A percentile compares a stretch with the other conserved stretches of the same genome.
Evolutionary conservation across 2,888 invertebrate species (phyloP).

Genomic region (Nomada hirtipes): DNA sequence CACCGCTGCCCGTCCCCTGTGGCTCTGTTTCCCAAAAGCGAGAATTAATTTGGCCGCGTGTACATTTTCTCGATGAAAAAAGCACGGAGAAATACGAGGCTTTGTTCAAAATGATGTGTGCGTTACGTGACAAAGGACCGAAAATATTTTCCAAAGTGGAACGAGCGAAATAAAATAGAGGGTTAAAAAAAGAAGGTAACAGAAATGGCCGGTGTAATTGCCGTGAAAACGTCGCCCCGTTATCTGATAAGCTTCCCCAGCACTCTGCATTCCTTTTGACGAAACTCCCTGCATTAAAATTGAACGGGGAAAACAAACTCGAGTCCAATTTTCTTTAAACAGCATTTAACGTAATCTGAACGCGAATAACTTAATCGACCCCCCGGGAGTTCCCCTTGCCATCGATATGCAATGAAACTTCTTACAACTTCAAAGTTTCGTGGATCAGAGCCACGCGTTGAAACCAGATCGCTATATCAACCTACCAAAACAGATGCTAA

Average conservation of each 20-base stretch:
- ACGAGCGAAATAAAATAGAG: background rate
- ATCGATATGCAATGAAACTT: background rate
- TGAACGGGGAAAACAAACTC: too few relatives aligned
- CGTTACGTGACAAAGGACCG: conserved; percentile 19
- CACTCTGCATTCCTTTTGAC: background rate
- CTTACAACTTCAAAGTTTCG: background rate
- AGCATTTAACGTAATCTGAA: too few relatives aligned
- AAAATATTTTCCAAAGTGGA: conserved; percentile 21
- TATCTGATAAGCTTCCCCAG: background rate
- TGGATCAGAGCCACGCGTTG: background rate
- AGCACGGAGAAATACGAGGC: background rate
- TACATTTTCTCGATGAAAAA: conserved; percentile 21
- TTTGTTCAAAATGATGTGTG: conserved; percentile 28
- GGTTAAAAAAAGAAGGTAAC: background rate
- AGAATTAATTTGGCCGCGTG: conserved; percentile 24
- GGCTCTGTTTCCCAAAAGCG: conserved; percentile 8
- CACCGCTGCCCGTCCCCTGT: background rate
- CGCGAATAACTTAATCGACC: too few relatives aligned
- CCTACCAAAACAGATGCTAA: background rate
- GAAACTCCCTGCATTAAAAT: too few relatives aligned
- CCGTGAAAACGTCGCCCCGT: background rate
- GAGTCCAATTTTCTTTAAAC: too few relatives aligned
- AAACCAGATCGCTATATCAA: background rate
- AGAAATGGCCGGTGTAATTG: background rate
- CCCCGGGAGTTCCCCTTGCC: too few relatives aligned